Percentiles rank a stretch among this genome's conserved stretches.
These are phyloP conservation scores for Oscheius sp. DNA, from an alignment of 2,888 invertebrate species.

Conservation along the genomic window DNA sequence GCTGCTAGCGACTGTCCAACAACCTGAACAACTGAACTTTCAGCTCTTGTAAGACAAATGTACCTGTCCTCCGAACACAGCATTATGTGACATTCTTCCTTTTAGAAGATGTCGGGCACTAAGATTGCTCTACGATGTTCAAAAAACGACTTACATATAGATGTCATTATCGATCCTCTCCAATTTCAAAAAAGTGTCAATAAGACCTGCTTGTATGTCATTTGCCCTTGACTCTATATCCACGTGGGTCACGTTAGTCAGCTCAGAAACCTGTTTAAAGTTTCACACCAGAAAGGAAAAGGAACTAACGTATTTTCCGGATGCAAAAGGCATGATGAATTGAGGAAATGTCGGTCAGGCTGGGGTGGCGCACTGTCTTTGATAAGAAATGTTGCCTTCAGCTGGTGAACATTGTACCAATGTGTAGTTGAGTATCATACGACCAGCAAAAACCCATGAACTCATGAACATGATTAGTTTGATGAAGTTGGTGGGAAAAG, in stretches of 20 bases:
- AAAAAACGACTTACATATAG: constrained; percentile 42
- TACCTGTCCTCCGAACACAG: constrained; percentile 52
- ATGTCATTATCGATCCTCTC: constrained; percentile 48
- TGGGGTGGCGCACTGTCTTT: no score
- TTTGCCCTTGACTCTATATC: constrained; percentile 45
- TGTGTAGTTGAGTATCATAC: no score
- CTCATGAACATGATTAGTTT: no score
- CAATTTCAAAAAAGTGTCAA: constrained; percentile 51
- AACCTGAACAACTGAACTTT: constrained; percentile 35
- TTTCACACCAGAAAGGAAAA: background rate
- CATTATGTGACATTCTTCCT: constrained; percentile 48
- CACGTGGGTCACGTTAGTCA: constrained; percentile 49
- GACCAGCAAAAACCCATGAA: no score
- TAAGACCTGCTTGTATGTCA: constrained; percentile 47
- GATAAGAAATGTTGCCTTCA: no score
- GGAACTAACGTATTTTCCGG: constrained; percentile 22
- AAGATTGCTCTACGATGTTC: background rate
- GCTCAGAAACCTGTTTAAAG: constrained; percentile 37
- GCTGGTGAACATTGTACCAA: no score
- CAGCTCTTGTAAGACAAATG: background rate
- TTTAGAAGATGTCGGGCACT: constrained; percentile 50
- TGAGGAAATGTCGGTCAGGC: no score
- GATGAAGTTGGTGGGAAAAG: no score
- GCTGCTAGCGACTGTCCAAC: constrained; percentile 50
- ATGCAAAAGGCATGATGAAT: constrained; percentile 2